Evolutionary conservation across 2,888 invertebrate genomes (phyloP), one percentile per base, ranked within the genome.

Genomic region (Spatulosminthurus flaviceps): DNA sequence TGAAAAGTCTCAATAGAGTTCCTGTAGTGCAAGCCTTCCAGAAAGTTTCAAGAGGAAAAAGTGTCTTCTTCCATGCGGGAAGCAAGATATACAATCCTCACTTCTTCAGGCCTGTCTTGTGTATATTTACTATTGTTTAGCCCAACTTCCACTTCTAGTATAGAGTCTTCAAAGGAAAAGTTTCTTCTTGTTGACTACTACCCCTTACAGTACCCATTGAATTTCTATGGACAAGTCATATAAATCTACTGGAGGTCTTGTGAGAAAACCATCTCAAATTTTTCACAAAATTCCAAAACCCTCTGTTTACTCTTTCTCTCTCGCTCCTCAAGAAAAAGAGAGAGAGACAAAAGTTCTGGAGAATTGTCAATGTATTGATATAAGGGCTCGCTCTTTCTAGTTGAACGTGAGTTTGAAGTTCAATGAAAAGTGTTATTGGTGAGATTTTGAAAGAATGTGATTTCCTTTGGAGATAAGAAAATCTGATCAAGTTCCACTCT

Each of bases 1-100:
- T 75, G 75, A 75, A 72, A 74, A 70, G 71, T 73, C 79, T 80
- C 70, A 80, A 80, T 80, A 80, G 79, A 80, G 77, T 77, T 77
- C 77, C 79, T 73, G 77, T 77, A 73, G 78, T 22, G 67, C 67
- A 19, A 60, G 9, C 21, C 21, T 43, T 34, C 60, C 7, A 41
- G 13, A 51, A 51, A 51, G 9, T 51, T 51, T 51, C n/a, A 5
- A 51, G 9, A 9, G 34, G 69, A 75, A 76, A 79, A 80, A 80
- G 67, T 77, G 77, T 77, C 79, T 77, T 67, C 73, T 80, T 77
- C 77, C 19, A 51, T 34, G 79, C 79, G 67, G 79, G 79, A 80
- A 41, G 72, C 77, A 76, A 80, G 71, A 77, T 73, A 75, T 64
- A 75, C 75, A 75, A 76, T 77, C 73, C 70, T 34, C 75, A 60